Evolutionary conservation across 2,888 invertebrate species (phyloP).

Genomic region (Oligia latruncula): DNA sequence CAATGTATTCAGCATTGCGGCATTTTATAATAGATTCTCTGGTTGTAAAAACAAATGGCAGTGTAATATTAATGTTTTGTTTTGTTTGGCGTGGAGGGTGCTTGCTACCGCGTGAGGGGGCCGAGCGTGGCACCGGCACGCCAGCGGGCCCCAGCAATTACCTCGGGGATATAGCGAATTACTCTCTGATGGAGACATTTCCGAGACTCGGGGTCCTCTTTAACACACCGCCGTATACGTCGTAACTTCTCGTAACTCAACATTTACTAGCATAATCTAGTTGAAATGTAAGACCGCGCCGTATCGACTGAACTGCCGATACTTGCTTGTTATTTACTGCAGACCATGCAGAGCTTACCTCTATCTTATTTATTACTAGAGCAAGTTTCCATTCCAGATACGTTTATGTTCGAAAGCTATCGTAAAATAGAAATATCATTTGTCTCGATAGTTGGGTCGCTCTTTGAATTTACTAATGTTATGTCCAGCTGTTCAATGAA

Average conservation of each 20-base stretch:
- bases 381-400: constrained; percentile 51
- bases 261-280: constrained; percentile 32
- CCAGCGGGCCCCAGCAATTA: constrained; percentile 61
- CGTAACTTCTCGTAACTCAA: constrained; percentile 17
- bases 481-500: constrained; percentile 85
- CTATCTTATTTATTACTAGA: constrained; percentile 56
- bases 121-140: constrained; percentile 44
- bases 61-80: constrained; percentile 63
- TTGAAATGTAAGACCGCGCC: constrained; percentile 29
- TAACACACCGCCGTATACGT: constrained; percentile 32
- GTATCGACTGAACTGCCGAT: constrained; percentile 37
- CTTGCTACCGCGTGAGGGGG: constrained; percentile 53
- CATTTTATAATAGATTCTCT: constrained; percentile 46
- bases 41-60: constrained; percentile 70
- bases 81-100: constrained; percentile 59
- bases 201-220: constrained; percentile 67
- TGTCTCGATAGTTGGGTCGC: constrained; percentile 68
- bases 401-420: constrained; percentile 42
- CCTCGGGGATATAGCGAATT: constrained; percentile 73
- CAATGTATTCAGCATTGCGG: constrained; percentile 58
- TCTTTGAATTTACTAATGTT: constrained; percentile 70
- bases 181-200: constrained; percentile 70
- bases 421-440: constrained; percentile 59
- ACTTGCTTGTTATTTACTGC: constrained; percentile 58
- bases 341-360: constrained; percentile 48